Percentiles rank a stretch among this genome's conserved stretches.
Evolutionary conservation across 2,113 vertebrate species (phyloP).

Genomic region (Meriones unguiculatus): DNA sequence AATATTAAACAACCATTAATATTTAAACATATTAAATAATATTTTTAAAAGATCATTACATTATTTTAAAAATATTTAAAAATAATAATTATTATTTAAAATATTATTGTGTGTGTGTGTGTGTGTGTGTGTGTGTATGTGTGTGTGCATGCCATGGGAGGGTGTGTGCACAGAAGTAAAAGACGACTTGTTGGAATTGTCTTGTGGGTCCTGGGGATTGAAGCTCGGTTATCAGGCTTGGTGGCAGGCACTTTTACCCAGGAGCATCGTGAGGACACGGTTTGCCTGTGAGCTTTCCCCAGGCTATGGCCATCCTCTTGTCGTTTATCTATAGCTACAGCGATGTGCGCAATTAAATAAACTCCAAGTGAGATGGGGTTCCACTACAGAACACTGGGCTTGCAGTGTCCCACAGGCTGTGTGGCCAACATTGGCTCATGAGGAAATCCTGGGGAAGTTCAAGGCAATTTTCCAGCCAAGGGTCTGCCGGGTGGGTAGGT

Average conservation of each 20-base stretch:
- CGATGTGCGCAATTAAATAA: neutral
- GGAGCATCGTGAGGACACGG: too few relatives aligned
- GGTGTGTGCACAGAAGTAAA: neutral
- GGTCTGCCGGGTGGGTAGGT: neutral
- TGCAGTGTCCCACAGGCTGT: constrained; percentile 92
- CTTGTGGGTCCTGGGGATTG: neutral
- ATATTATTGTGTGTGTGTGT: neutral
- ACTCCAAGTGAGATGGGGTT: constrained; percentile 87
- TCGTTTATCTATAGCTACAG: neutral
- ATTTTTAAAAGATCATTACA: too few relatives aligned
- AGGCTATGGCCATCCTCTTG: neutral
- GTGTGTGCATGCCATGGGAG: neutral
- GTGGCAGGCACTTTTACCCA: neutral
- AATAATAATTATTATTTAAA: too few relatives aligned
- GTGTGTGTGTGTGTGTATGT: neutral
- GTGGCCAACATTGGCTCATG: constrained; percentile 96
- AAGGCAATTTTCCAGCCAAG: neutral
- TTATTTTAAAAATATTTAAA: too few relatives aligned
- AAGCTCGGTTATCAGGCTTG: neutral
- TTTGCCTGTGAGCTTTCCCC: constrained; percentile 57
- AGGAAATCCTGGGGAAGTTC: constrained; percentile 94
- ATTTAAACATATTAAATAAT: too few relatives aligned
- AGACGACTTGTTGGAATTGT: neutral
- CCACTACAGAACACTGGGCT: neutral
- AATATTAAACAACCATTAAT: too few relatives aligned